These are phyloP conservation scores for Sylvilagus floridanus DNA, from an alignment of 2,797 vertebrate genomes.

Conservation along the genomic window DNA sequence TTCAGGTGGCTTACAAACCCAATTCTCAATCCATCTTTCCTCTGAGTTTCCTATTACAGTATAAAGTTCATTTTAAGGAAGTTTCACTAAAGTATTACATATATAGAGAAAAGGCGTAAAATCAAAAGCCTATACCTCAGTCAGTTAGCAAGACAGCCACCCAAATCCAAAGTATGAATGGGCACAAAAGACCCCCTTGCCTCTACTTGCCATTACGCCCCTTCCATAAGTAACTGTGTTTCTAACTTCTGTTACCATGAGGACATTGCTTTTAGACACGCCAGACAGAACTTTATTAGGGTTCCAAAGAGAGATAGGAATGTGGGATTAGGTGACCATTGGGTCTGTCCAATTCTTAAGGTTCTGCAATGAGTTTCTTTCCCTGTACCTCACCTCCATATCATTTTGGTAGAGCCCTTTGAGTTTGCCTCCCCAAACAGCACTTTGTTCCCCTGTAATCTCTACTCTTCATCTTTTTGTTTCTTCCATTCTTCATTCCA, in stretches of 20 bases:
- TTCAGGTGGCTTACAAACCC: background rate
- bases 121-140: background rate
- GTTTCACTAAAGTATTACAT: background rate
- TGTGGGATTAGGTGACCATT: background rate
- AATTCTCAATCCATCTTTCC: background rate
- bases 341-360: background rate
- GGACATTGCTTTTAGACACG: background rate
- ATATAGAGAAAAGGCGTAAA: background rate
- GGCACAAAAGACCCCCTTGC: no score
- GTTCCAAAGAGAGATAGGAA: background rate
- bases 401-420: background rate
- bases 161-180: background rate
- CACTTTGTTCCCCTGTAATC: background rate
- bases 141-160: background rate
- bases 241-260: background rate
- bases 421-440: background rate
- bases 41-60: background rate
- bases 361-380: background rate
- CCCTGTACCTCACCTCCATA: background rate
- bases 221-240: background rate
- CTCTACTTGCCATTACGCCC: no score
- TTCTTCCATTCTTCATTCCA: background rate
- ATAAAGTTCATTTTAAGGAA: background rate
- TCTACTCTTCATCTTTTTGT: background rate
- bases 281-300: background rate